Conservation (phyloP, 2,888 invertebrate genomes). For the Lepas anatifera region DNA sequence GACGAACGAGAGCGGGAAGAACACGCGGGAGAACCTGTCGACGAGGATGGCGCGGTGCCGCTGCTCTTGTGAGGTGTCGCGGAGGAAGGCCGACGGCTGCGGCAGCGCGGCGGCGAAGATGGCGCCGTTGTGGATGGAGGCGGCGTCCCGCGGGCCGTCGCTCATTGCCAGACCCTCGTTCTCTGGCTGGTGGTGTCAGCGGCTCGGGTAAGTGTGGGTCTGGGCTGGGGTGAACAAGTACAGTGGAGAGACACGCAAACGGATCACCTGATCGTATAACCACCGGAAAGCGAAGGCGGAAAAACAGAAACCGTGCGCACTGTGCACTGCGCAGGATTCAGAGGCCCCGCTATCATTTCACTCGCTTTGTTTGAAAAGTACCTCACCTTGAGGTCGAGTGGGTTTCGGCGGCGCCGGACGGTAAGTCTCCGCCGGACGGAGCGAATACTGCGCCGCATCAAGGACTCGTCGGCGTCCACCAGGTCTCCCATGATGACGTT, state of each 20-base stretch:
- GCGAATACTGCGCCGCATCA: neutral
- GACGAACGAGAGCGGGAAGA: constrained; percentile 30
- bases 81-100: constrained; percentile 3
- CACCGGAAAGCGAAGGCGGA: no score
- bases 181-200: no score
- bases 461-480: constrained; percentile 23
- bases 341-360: no score
- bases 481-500: constrained; percentile 34
- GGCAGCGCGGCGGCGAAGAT: constrained; percentile 1
- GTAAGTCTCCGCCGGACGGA: neutral
- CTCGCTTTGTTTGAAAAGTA: no score
- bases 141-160: neutral
- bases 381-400: neutral
- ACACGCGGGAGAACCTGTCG: constrained; percentile 28
- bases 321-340: no score
- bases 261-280: no score
- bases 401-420: neutral
- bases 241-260: no score
- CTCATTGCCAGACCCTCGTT: neutral
- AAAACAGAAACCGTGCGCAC: no score
- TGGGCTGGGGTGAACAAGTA: no score
- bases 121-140: constrained; percentile 7
- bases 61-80: constrained; percentile 16
- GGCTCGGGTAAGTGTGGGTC: no score
- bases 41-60: constrained; percentile 26